Evolutionary conservation across 1,140 invertebrate genomes (phyloP).

Genomic region (Scaptomyza montana): DNA sequence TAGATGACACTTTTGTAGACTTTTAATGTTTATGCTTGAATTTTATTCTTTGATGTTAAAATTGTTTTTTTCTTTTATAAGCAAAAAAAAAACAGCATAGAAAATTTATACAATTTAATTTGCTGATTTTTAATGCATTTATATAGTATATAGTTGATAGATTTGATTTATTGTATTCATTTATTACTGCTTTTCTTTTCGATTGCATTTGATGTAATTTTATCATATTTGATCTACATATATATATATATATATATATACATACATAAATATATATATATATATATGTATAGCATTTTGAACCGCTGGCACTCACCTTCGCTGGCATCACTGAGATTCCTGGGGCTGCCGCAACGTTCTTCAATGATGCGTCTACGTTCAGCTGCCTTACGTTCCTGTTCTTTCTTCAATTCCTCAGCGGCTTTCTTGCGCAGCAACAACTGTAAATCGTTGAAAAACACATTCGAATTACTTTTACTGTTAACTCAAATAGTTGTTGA

Average conservation of each 20-base stretch:
- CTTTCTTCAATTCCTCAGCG: conserved; percentile 99
- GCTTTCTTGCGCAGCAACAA: conserved; percentile 99
- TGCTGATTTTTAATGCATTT: conserved; percentile 15
- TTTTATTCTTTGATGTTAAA: conserved; percentile 9
- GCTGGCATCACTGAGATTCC: conserved; percentile 94
- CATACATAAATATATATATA: no score
- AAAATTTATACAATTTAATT: conserved; percentile 16
- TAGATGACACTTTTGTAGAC: conserved; percentile 63
- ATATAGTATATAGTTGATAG: not conserved
- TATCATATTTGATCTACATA: not conserved
- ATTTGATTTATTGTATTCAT: conserved; percentile 4
- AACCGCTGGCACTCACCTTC: conserved; percentile 89
- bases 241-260: not conserved
- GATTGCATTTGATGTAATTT: conserved; percentile 1
- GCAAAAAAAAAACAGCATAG: conserved; percentile 17
- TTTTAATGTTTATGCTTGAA: conserved; percentile 54
- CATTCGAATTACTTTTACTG: no score
- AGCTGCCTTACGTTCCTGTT: conserved; percentile 98
- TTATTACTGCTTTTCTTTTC: conserved; percentile 5
- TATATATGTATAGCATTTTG: conserved; percentile 13
- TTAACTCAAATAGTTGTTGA: no score
- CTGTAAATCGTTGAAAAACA: conserved; percentile 84
- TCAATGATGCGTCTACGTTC: conserved; percentile 99
- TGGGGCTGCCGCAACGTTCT: conserved; percentile 95
- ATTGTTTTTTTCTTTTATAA: not conserved